A percentile compares a stretch with the other conserved stretches of the same genome.
These are phyloP conservation scores for Hippolais icterina DNA, from an alignment of 2,113 vertebrate species.

Conservation along the genomic window DNA sequence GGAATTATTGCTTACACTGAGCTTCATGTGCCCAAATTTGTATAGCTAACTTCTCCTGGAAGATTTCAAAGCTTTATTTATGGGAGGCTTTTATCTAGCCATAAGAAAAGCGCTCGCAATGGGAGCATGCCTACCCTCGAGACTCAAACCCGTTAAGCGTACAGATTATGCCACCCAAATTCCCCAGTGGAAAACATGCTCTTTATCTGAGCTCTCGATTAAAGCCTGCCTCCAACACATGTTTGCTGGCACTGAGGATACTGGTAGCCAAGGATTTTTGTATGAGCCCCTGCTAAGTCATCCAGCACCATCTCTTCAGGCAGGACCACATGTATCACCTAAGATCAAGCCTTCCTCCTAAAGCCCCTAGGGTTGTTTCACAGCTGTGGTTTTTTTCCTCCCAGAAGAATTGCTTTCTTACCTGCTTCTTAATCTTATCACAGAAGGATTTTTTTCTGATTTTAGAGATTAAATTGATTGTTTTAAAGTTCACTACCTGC, in stretches of 20 bases:
- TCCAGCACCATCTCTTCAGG: not conserved
- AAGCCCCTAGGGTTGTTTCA: not conserved
- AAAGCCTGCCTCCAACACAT: not conserved
- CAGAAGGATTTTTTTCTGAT: not conserved
- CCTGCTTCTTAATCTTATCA: not conserved
- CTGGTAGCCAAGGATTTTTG: not conserved
- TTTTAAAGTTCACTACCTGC: not conserved
- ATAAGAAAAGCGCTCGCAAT: not conserved
- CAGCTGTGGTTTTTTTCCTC: not conserved
- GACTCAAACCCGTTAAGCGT: not conserved
- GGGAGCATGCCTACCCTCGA: conserved; percentile 18
- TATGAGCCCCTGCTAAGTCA: not conserved
- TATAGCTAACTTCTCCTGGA: conserved; percentile 55
- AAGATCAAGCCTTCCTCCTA: not conserved
- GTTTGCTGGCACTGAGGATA: not conserved
- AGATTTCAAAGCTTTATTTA: conserved; percentile 49
- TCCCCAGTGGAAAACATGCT: not conserved
- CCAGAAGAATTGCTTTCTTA: not conserved
- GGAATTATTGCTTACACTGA: conserved; percentile 60
- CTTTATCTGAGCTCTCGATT: conserved; percentile 7
- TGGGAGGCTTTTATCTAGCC: conserved; percentile 38
- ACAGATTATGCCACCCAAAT: conserved; percentile 28
- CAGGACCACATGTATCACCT: not conserved
- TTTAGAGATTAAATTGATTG: not conserved
- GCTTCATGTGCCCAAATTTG: conserved; percentile 46